These are phyloP conservation scores for Sinocyclocheilus anshuiensis DNA, from an alignment of 2,113 vertebrate species.

Conservation along the genomic window DNA sequence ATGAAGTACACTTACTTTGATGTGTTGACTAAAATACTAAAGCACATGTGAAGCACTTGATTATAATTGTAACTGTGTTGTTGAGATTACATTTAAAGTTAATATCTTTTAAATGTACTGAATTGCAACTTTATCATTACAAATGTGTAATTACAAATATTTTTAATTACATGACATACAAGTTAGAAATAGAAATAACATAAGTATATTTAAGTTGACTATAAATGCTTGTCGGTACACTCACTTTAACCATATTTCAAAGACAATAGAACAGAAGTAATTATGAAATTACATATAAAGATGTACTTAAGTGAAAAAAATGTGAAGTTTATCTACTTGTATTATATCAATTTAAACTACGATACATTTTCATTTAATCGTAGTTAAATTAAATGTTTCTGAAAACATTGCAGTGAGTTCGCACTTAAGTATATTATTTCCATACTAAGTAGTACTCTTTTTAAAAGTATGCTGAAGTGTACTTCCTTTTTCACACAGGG, in stretches of 20 bases:
- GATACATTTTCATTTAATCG: neutral
- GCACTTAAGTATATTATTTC: neutral
- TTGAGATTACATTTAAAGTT: neutral
- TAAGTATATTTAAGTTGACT: neutral
- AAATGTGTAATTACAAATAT: neutral
- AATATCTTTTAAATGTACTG: neutral
- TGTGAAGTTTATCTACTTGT: neutral
- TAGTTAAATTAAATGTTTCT: too few species aligned
- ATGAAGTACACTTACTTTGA: too few species aligned
- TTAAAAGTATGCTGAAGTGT: neutral
- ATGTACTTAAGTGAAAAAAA: neutral
- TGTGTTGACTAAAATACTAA: too few species aligned
- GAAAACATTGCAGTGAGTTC: neutral
- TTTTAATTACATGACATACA: neutral
- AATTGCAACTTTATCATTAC: neutral
- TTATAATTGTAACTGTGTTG: neutral
- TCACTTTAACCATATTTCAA: neutral
- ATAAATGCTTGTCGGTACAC: too few species aligned
- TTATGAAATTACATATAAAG: neutral
- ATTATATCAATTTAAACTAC: neutral
- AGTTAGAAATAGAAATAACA: neutral
- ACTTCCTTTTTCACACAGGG: neutral
- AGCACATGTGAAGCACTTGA: neutral
- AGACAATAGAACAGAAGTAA: neutral
- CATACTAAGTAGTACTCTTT: neutral